Conservation (phyloP, 2,888 invertebrate genomes). For the Leucophenga montana region DNA sequence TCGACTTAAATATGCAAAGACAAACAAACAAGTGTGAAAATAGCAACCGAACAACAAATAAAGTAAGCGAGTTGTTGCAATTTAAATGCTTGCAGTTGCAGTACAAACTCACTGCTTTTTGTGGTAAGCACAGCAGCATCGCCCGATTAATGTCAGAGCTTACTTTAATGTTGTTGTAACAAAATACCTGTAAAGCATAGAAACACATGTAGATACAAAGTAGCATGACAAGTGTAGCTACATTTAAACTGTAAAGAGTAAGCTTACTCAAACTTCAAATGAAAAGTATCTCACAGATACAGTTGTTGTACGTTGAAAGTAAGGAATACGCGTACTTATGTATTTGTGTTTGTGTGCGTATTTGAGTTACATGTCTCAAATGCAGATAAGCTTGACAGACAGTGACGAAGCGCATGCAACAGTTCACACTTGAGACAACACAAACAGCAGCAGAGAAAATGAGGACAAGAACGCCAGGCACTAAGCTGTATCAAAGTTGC, state of each 20-base stretch:
- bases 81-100: background rate
- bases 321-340: background rate
- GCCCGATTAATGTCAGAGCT: background rate
- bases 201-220: background rate
- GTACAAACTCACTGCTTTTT: background rate
- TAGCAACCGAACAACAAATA: background rate
- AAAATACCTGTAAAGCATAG: slow-evolving; percentile 4
- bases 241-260: background rate
- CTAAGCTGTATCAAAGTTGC: background rate
- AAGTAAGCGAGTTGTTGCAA: slow-evolving; percentile 10
- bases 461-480: background rate
- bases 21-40: slow-evolving; percentile 5
- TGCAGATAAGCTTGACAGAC: slow-evolving; percentile 63
- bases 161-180: background rate
- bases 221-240: background rate
- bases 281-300: background rate
- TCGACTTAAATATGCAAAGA: background rate
- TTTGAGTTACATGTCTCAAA: slow-evolving; percentile 47
- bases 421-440: slow-evolving; percentile 46
- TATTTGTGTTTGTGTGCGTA: slow-evolving; percentile 10
- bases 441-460: background rate
- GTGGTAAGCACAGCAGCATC: background rate
- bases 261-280: no score
- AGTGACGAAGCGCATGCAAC: slow-evolving; percentile 63
- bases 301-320: background rate